phyloP scores from a whole-genome alignment of 2,888 invertebrate genomes.

The Drosophila ezoana region DNA sequence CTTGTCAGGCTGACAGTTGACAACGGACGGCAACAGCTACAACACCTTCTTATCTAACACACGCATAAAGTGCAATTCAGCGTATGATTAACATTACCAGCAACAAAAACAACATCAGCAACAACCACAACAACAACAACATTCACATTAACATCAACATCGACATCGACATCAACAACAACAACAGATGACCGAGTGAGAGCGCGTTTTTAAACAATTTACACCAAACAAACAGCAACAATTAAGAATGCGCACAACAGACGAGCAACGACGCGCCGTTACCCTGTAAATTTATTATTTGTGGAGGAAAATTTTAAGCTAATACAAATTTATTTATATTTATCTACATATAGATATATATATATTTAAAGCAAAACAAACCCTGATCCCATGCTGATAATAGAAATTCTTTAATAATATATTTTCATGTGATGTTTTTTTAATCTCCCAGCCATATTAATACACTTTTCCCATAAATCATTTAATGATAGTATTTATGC shows the following conservation, averaged over 20 bases:
- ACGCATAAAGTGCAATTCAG: slow-evolving; percentile 76
- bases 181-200: slow-evolving; percentile 52
- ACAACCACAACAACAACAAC: slow-evolving; percentile 25
- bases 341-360: too few relatives aligned
- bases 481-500: too few relatives aligned
- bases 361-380: too few relatives aligned
- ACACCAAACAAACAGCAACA: slow-evolving; percentile 54
- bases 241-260: slow-evolving; percentile 28
- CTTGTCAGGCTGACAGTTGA: slow-evolving; percentile 62
- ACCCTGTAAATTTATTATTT: slow-evolving; percentile 20
- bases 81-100: slow-evolving; percentile 73
- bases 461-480: too few relatives aligned
- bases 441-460: too few relatives aligned
- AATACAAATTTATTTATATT: too few relatives aligned
- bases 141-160: slow-evolving; percentile 55
- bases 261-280: not conserved
- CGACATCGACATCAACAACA: slow-evolving; percentile 30
- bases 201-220: slow-evolving; percentile 67
- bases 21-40: slow-evolving; percentile 26
- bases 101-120: slow-evolving; percentile 28
- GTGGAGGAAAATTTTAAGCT: too few relatives aligned
- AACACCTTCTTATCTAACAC: slow-evolving; percentile 68
- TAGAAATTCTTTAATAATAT: too few relatives aligned
- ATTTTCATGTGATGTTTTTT: too few relatives aligned
- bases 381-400: too few relatives aligned